These are phyloP conservation scores for Galbula dea DNA, from an alignment of 2,113 vertebrate genomes.

Conservation along the genomic window DNA sequence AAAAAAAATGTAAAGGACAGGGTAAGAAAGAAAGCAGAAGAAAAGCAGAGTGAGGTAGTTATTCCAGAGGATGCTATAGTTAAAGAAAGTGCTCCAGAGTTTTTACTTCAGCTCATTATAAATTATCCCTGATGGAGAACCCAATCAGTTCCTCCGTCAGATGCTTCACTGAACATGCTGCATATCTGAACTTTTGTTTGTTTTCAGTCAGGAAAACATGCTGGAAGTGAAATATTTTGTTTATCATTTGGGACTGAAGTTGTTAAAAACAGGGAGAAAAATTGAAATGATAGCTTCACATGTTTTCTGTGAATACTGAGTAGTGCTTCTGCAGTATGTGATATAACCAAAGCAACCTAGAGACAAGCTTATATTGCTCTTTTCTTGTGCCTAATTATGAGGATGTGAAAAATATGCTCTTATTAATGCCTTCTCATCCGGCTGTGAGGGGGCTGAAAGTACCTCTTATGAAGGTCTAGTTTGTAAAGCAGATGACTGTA, in stretches of 20 bases:
- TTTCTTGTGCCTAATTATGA: conserved; percentile 42
- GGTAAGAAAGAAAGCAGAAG: not conserved
- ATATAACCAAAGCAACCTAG: conserved; percentile 1
- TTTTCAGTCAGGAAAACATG: not conserved
- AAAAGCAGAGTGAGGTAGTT: not conserved
- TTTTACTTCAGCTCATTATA: not conserved
- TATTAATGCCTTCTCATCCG: conserved; percentile 24
- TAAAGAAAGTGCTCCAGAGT: not conserved
- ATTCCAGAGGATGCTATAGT: not conserved
- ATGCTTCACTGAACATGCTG: not conserved
- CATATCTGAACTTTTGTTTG: not conserved
- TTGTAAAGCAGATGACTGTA: conserved; percentile 11
- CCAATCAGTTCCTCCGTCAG: not conserved
- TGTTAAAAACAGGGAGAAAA: not conserved
- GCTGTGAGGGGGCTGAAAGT: conserved; percentile 30
- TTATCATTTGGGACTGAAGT: not conserved
- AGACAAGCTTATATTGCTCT: conserved; percentile 13
- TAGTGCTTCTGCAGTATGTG: not conserved
- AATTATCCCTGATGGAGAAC: not conserved
- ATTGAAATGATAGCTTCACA: not conserved
- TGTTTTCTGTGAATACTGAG: conserved; percentile 34
- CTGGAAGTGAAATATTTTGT: conserved; percentile 10
- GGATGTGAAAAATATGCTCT: conserved; percentile 24
- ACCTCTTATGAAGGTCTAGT: conserved; percentile 19
- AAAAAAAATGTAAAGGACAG: not conserved